Percentiles rank a stretch among this genome's conserved stretches.
These are phyloP conservation scores for Hystrix brachyura DNA, from an alignment of 2,113 vertebrate genomes.

Conservation along the genomic window DNA sequence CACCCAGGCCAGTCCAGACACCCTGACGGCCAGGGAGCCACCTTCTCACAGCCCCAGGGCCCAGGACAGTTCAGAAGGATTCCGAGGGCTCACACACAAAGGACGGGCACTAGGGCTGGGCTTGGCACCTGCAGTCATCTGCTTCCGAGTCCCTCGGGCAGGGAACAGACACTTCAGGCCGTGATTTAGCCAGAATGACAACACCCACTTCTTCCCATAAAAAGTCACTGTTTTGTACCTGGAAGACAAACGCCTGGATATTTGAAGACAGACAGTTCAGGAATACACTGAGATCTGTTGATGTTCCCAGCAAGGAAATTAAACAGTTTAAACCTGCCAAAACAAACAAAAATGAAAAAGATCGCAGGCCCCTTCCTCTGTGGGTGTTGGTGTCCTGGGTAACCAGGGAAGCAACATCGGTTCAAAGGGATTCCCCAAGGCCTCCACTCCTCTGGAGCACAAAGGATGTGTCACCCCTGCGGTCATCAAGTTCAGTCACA, in stretches of 20 bases:
- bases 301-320: slow-evolving; percentile 81
- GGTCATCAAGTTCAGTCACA: neutral
- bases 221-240: slow-evolving; percentile 84
- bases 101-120: neutral
- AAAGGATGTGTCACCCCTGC: slow-evolving; percentile 13
- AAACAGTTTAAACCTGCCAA: slow-evolving; percentile 86
- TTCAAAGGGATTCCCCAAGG: neutral
- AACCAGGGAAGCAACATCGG: neutral
- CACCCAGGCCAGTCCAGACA: neutral
- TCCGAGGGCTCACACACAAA: slow-evolving; percentile 3
- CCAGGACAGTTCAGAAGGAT: slow-evolving; percentile 9
- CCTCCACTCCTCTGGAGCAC: neutral
- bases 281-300: slow-evolving; percentile 83
- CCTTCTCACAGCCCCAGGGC: neutral
- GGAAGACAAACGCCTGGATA: slow-evolving; percentile 85
- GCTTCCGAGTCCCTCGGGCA: neutral
- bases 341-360: slow-evolving; percentile 29
- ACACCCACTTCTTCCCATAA: slow-evolving; percentile 2
- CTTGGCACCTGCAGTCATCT: neutral
- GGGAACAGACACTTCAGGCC: neutral
- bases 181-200: slow-evolving; percentile 24
- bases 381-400: neutral
- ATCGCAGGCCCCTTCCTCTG: neutral
- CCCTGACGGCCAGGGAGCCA: neutral
- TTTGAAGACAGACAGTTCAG: slow-evolving; percentile 85